A percentile compares a stretch with the other conserved stretches of the same genome.
Conservation (phyloP, 2,888 invertebrate species). For the Dorcus hopei region DNA sequence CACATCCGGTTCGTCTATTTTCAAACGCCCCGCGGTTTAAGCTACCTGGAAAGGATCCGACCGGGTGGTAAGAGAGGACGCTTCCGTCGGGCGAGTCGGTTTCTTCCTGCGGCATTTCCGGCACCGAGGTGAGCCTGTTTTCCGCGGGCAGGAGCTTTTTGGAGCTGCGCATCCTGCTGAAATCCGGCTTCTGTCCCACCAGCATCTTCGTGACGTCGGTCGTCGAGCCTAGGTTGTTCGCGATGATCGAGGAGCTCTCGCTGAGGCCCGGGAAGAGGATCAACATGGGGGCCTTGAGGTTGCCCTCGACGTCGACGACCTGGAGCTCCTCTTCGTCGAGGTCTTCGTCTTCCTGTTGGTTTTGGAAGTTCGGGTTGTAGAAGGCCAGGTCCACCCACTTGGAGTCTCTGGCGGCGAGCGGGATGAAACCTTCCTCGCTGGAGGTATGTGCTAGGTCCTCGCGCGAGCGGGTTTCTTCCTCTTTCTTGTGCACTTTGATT, state of each 20-base stretch:
- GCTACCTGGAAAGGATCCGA: background rate
- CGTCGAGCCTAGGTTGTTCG: constrained; percentile 22
- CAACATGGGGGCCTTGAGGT: constrained; percentile 29
- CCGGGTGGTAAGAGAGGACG: background rate
- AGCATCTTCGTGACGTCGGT: constrained; percentile 35
- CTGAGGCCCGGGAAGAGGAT: constrained; percentile 35
- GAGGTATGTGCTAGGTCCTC: constrained; percentile 12
- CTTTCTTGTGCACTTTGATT: constrained; percentile 12
- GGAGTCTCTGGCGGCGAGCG: constrained; percentile 52
- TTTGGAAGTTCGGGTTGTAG: constrained; percentile 34
- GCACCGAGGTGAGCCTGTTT: constrained; percentile 19
- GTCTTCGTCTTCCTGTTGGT: constrained; percentile 16
- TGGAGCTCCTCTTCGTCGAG: constrained; percentile 29
- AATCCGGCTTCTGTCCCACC: constrained; percentile 38
- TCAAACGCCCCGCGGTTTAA: background rate
- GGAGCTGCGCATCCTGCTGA: constrained; percentile 31
- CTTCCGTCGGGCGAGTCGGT: constrained; percentile 2
- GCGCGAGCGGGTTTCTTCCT: background rate
- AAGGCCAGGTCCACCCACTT: constrained; percentile 50
- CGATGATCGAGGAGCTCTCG: constrained; percentile 12
- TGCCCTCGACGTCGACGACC: constrained; percentile 27
- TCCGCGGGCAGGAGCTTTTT: constrained; percentile 25
- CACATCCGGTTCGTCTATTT: background rate
- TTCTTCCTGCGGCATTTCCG: constrained; percentile 22
- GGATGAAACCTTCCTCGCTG: constrained; percentile 31